Conservation (phyloP, 2,113 vertebrate species). For the Daphoenositta chrysoptera region DNA sequence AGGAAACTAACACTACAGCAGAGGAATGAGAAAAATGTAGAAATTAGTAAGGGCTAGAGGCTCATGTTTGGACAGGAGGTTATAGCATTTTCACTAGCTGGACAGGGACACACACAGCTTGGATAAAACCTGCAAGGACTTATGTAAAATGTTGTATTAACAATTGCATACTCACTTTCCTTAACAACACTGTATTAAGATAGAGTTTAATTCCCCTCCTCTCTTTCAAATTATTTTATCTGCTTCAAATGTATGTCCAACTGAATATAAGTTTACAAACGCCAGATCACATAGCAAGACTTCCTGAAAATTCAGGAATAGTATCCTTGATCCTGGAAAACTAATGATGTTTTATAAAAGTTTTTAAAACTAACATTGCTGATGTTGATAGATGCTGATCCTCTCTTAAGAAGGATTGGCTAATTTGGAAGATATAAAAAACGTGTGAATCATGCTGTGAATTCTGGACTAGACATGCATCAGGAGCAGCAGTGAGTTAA, state of each 20-base stretch:
- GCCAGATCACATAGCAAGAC: neutral
- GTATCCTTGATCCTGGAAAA: neutral
- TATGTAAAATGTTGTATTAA: neutral
- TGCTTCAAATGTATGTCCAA: neutral
- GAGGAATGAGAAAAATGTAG: constrained; percentile 37
- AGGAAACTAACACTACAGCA: constrained; percentile 1
- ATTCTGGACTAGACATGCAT: neutral
- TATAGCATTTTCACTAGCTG: neutral
- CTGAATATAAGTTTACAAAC: neutral
- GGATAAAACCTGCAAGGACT: neutral
- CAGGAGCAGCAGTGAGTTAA: neutral
- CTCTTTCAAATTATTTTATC: neutral
- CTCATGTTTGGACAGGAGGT: neutral
- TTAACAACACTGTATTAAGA: neutral
- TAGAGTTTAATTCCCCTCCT: neutral
- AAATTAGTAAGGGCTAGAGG: constrained; percentile 28
- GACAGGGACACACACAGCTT: neutral
- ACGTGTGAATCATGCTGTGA: neutral
- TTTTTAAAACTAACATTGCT: neutral
- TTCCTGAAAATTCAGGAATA: neutral
- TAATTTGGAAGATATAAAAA: neutral
- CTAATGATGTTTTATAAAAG: neutral
- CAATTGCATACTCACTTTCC: neutral
- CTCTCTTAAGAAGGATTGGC: neutral
- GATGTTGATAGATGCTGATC: neutral